Conservation (phyloP, 1,140 invertebrate genomes). For the Calliphora vicina region DNA sequence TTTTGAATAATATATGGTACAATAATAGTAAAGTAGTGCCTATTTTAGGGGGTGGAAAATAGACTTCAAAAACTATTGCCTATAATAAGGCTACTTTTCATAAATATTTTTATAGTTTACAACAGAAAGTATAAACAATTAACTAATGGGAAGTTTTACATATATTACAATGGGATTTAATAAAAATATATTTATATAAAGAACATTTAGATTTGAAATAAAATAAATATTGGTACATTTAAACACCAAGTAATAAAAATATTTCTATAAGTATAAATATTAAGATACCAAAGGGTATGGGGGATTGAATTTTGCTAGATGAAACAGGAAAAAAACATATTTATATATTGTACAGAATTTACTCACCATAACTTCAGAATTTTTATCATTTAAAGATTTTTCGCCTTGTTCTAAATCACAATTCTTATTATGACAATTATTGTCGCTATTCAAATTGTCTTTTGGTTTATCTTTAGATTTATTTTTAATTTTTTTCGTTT, state of each 20-base stretch:
- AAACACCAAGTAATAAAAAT: too few relatives aligned
- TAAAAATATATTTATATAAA: too few relatives aligned
- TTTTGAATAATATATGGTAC: too few relatives aligned
- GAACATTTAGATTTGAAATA: too few relatives aligned
- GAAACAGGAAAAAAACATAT: neutral
- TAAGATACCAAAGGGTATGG: too few relatives aligned
- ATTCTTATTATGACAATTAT: constrained; percentile 59
- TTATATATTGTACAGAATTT: constrained; percentile 28
- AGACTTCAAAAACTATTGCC: neutral
- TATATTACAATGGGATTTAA: too few relatives aligned
- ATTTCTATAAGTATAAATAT: too few relatives aligned
- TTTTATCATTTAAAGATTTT: constrained; percentile 53
- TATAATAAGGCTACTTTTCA: neutral
- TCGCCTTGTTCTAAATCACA: constrained; percentile 45
- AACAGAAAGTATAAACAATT: neutral
- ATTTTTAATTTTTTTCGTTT: constrained; percentile 44
- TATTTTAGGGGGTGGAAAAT: too few relatives aligned
- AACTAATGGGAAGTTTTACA: neutral
- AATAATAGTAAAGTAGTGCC: too few relatives aligned
- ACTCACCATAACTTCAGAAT: constrained; percentile 58
- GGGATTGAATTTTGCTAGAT: neutral
- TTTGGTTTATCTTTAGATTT: constrained; percentile 57
- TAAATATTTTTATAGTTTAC: neutral
- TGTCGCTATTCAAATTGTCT: constrained; percentile 41
- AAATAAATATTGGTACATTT: too few relatives aligned